Evolutionary conservation across 2,113 vertebrate species (phyloP).

Genomic region (Malurus melanocephalus): DNA sequence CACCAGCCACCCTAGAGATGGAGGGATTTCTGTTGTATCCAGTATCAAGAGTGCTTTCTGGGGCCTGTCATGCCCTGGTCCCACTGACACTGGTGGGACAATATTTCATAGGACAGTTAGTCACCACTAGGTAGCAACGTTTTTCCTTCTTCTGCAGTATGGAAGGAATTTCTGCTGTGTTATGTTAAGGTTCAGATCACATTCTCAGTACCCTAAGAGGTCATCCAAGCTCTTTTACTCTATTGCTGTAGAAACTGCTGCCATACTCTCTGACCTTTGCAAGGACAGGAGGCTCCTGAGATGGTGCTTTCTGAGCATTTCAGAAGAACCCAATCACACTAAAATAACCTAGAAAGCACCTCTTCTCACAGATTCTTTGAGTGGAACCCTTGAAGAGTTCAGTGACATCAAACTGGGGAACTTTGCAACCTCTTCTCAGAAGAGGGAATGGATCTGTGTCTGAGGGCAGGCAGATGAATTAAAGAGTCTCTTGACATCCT

Average conservation of each 20-base stretch:
- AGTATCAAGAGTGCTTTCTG: not conserved
- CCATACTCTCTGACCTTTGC: not conserved
- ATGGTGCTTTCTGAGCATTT: not conserved
- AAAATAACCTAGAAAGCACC: not conserved
- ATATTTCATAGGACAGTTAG: not conserved
- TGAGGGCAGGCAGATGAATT: not conserved
- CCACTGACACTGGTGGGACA: no score
- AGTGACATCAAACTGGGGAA: not conserved
- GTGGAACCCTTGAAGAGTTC: not conserved
- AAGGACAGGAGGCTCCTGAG: not conserved
- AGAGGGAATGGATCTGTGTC: not conserved
- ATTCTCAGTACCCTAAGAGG: not conserved
- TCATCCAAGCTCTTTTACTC: not conserved
- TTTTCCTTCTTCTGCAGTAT: not conserved
- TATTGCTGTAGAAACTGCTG: not conserved
- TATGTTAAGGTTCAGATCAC: not conserved
- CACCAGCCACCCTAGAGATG: not conserved
- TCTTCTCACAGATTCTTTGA: not conserved
- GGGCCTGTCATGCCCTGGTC: not conserved
- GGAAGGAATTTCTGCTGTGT: not conserved
- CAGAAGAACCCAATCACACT: not conserved
- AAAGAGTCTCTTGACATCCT: not conserved
- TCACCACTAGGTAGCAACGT: not conserved
- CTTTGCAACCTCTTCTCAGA: not conserved
- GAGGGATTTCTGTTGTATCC: not conserved